phyloP scores from a whole-genome alignment of 2,113 vertebrate genomes.

The Stegastes partitus region DNA sequence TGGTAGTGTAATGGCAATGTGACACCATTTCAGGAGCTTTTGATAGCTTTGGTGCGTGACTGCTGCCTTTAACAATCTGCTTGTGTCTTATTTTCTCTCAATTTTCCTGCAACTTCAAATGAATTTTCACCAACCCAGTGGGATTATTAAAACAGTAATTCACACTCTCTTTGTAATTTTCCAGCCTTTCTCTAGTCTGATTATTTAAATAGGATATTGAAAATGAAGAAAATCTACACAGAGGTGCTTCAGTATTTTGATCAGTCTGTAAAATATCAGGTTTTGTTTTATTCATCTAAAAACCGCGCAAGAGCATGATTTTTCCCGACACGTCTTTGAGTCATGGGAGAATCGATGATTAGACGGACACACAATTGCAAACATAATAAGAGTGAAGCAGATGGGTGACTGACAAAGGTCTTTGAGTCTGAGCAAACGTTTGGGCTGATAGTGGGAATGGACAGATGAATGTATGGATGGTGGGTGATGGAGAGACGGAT shows the following conservation, averaged over 20 bases:
- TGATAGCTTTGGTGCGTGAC: conserved; percentile 29
- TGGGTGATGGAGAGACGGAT: conserved; percentile 47
- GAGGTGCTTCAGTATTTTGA: neutral
- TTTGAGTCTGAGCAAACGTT: conserved; percentile 3
- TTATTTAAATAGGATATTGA: neutral
- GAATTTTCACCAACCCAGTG: neutral
- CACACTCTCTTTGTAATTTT: neutral
- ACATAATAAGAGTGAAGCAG: conserved; percentile 43
- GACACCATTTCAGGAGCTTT: conserved; percentile 49
- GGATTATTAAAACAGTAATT: neutral
- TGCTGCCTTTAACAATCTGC: neutral
- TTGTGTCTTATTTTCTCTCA: neutral
- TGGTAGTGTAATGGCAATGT: conserved; percentile 51
- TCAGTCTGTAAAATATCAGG: neutral
- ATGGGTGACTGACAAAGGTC: conserved; percentile 60
- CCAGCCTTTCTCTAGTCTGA: neutral
- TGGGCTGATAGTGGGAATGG: conserved; percentile 36
- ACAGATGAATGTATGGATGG: conserved; percentile 65
- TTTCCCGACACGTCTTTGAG: neutral
- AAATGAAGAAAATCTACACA: neutral
- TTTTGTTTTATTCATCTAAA: neutral
- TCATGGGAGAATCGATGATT: neutral
- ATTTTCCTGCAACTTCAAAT: conserved; percentile 11
- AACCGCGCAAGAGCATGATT: neutral
- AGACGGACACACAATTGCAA: conserved; percentile 1